Conservation (phyloP, 2,797 vertebrate genomes). For the Coracias cyanogaster region DNA sequence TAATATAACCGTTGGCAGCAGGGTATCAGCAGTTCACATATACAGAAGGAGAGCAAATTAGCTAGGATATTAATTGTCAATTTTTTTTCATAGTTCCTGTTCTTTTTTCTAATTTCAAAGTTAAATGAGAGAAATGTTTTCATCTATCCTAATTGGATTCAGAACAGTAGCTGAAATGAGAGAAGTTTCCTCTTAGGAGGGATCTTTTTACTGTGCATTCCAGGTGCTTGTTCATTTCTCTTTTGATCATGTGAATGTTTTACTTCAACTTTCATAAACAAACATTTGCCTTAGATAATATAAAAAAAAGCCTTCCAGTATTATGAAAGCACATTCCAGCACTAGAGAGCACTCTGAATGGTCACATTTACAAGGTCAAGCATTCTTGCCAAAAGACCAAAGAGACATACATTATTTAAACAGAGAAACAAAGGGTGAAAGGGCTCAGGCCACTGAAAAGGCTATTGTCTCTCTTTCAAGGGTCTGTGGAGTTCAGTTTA, state of each 20-base stretch:
- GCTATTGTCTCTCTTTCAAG: neutral
- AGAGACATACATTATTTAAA: neutral
- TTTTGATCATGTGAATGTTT: constrained; percentile 42
- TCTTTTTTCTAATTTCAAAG: neutral
- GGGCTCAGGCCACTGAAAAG: neutral
- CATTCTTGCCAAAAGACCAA: neutral
- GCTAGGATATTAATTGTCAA: neutral
- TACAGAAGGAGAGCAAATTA: neutral
- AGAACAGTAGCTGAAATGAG: neutral
- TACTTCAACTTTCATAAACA: constrained; percentile 41
- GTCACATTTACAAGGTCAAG: neutral
- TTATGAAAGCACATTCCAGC: constrained; percentile 15
- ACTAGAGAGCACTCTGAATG: neutral
- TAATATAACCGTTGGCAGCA: neutral
- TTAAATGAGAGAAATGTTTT: neutral
- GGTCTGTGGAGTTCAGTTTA: neutral
- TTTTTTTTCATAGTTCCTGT: neutral
- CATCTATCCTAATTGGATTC: neutral
- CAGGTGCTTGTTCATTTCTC: neutral
- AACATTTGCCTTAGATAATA: constrained; percentile 47
- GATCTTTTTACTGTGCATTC: neutral
- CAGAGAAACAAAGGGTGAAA: neutral
- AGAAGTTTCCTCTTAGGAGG: neutral
- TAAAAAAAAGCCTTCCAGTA: neutral
- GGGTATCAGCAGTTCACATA: neutral